These are phyloP conservation scores for Perca schrenkii DNA, from an alignment of 2,113 vertebrate species.

Conservation along the genomic window DNA sequence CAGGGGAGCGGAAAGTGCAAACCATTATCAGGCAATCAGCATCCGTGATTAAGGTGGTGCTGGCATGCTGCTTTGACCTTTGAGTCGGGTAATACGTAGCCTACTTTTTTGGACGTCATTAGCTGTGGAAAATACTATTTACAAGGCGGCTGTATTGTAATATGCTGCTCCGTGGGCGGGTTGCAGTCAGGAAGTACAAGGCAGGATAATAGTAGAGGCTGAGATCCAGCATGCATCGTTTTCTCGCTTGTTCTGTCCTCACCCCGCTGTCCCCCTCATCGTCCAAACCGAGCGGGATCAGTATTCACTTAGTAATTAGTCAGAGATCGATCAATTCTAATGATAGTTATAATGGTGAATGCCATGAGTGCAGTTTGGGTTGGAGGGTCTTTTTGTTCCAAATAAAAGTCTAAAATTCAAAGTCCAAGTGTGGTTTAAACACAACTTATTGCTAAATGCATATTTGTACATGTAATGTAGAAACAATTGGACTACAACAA, in stretches of 20 bases:
- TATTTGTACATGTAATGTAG: not conserved
- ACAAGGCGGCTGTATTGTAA: conserved; percentile 68
- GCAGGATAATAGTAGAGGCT: conserved; percentile 76
- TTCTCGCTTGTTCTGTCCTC: conserved; percentile 24
- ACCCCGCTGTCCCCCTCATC: conserved; percentile 9
- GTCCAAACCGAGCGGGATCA: conserved; percentile 52
- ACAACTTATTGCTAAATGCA: conserved; percentile 7
- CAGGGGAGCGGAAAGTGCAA: conserved; percentile 41
- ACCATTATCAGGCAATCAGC: conserved; percentile 59
- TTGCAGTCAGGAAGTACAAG: conserved; percentile 78
- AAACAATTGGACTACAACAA: not conserved
- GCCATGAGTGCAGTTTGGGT: conserved; percentile 3
- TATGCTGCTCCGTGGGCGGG: conserved; percentile 69
- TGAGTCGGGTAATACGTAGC: conserved; percentile 44
- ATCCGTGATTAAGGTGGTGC: conserved; percentile 59
- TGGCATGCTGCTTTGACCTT: conserved; percentile 67
- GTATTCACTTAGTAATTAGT: conserved; percentile 65
- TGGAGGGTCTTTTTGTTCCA: not conserved
- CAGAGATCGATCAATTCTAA: conserved; percentile 53
- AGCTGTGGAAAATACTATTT: conserved; percentile 67
- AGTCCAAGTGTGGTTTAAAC: conserved; percentile 26
- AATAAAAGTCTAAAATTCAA: conserved; percentile 14
- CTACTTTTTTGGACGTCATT: conserved; percentile 69
- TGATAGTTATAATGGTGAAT: conserved; percentile 52
- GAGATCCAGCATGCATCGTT: conserved; percentile 56